These are phyloP conservation scores for Sphenodon punctatus DNA, from an alignment of 2,797 vertebrate genomes.

Conservation along the genomic window DNA sequence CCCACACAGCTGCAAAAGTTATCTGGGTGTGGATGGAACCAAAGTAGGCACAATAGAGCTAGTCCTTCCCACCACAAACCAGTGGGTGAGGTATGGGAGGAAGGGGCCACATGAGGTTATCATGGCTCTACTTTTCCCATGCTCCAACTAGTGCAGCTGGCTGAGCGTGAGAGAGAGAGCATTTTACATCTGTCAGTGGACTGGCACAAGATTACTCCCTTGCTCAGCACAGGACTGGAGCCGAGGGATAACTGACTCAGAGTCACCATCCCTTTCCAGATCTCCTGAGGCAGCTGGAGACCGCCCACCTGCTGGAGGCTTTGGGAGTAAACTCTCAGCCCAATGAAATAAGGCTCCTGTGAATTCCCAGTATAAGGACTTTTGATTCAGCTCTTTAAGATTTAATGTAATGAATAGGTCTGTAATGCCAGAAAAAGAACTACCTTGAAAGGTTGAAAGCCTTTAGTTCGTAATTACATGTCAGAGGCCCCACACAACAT, in stretches of 20 bases:
- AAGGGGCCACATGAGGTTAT: not conserved
- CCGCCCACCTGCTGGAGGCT: not conserved
- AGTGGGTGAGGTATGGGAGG: not conserved
- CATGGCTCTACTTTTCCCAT: not conserved
- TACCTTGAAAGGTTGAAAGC: constrained; percentile 48
- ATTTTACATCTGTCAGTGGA: not conserved
- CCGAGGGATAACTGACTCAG: too few relatives aligned
- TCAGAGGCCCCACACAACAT: not conserved
- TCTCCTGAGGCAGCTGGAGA: not conserved
- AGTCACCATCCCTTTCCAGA: too few relatives aligned
- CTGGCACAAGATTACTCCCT: not conserved
- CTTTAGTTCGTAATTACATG: not conserved
- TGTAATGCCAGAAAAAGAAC: not conserved
- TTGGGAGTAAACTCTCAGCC: not conserved
- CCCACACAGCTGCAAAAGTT: not conserved
- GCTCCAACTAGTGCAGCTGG: not conserved
- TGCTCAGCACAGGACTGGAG: not conserved
- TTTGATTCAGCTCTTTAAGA: constrained; percentile 15
- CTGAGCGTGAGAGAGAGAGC: not conserved
- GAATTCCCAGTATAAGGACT: constrained; percentile 1
- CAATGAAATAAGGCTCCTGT: not conserved
- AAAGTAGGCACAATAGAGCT: not conserved
- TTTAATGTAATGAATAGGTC: constrained; percentile 41
- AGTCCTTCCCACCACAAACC: not conserved
- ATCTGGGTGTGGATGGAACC: constrained; percentile 1